Conservation (phyloP, 1,140 invertebrate species). For the Chrysomallon squamiferum region DNA sequence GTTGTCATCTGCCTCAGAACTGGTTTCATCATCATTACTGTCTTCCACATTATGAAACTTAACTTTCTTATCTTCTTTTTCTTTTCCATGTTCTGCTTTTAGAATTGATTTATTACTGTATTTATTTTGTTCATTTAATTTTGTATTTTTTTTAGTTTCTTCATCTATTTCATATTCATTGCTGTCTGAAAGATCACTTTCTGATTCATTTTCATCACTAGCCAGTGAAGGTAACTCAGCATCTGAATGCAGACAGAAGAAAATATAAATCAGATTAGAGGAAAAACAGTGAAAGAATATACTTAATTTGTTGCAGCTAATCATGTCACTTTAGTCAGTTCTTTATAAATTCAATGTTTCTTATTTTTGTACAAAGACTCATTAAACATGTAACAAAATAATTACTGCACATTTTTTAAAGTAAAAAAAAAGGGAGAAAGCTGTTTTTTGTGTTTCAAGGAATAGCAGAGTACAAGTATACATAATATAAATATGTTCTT, state of each 20-base stretch:
- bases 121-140: no score
- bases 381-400: background rate
- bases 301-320: background rate
- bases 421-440: background rate
- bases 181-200: constrained; percentile 64
- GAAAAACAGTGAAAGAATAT: background rate
- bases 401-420: background rate
- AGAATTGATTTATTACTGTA: no score
- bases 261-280: no score
- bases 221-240: constrained; percentile 9
- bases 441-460: background rate
- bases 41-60: constrained; percentile 10
- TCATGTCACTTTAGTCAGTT: background rate
- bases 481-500: no score
- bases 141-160: constrained; percentile 1
- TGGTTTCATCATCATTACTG: constrained; percentile 10
- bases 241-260: background rate
- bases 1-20: constrained; percentile 17
- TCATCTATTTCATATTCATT: constrained; percentile 32
- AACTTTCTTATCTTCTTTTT: no score
- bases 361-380: background rate
- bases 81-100: no score
- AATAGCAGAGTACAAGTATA: no score
- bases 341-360: background rate
- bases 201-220: constrained; percentile 59